phyloP scores from a whole-genome alignment of 2,888 invertebrate species.

The Oegoconia quadripuncta region DNA sequence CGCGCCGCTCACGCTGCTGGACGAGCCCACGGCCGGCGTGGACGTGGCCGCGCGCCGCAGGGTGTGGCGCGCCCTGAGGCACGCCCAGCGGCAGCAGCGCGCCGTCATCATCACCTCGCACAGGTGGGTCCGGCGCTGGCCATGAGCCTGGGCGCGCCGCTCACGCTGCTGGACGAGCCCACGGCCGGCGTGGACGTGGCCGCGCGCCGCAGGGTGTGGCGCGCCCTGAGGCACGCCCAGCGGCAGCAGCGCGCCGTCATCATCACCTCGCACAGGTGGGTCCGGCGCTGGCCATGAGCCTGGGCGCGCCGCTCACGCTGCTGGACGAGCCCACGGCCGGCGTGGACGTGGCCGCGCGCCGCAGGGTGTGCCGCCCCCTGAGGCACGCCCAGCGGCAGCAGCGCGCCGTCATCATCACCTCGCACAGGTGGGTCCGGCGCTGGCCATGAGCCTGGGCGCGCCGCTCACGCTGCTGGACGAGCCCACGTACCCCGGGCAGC shows the following conservation, averaged over 20 bases:
- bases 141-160: conserved; percentile 57
- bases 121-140: conserved; percentile 62
- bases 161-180: conserved; percentile 85
- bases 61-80: conserved; percentile 81
- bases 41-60: conserved; percentile 83
- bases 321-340: conserved; percentile 87
- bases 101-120: conserved; percentile 84
- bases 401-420: conserved; percentile 82
- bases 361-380: conserved; percentile 82
- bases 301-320: conserved; percentile 77
- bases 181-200: conserved; percentile 85
- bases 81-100: conserved; percentile 61
- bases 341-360: conserved; percentile 82
- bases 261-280: conserved; percentile 84
- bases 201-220: conserved; percentile 82
- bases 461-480: conserved; percentile 84
- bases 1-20: conserved; percentile 82
- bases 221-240: conserved; percentile 71
- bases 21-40: conserved; percentile 86
- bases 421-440: conserved; percentile 79
- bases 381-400: conserved; percentile 56
- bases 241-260: conserved; percentile 77
- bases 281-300: conserved; percentile 20
- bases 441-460: conserved; percentile 44
- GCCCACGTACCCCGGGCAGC: conserved; percentile 84